Evolutionary conservation across 2,888 invertebrate genomes (phyloP), one percentile per base, ranked within the genome.

Genomic region (Empis livida): DNA sequence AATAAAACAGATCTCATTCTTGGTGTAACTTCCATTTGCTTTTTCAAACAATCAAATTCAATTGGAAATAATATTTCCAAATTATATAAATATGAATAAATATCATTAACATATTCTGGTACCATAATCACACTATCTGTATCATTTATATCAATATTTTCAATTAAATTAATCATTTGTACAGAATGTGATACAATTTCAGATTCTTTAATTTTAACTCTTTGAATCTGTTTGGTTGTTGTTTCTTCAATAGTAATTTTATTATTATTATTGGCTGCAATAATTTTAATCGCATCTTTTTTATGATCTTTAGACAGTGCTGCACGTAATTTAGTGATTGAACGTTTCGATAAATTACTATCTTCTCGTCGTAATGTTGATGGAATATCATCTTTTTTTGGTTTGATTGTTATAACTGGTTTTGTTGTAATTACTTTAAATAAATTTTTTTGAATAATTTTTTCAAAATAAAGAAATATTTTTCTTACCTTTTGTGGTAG

Each of bases 1-100:
- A 96, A 75, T 14, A 97, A 75, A 43, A 93, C 84, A 13, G 83
- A 74, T 52, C 96, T 77, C 94, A 96, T 96, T 59, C 81, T 82
- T 2, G 84, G 76, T 17, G 20, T 44, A 49, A 57, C 57, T 54
- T 69, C 67, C 41, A 54, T 69, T 68, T 85, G 84, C 32, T 77
- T 79, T 41, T 72, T 73, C 55, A 93, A 71, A 65, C 82, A 84
- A 58, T 80, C 74, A 15, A 70, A 63, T 37, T 71, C 67, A 48
- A 94, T 76, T 4, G 78, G 73, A 64, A 78, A 82, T 54, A 78
- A 73, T 15, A 65, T 63, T 73, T 95, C 95, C 51, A 93, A 66
- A 43, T 76, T 69, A 53, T 79, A 78, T 61, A 95, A 74, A 69
- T 95, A 91, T 15, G 73, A 71, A 62, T 91, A 93, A 61, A 96